Conservation (phyloP, 1,140 invertebrate species). For the Drosophila triauraria region DNA sequence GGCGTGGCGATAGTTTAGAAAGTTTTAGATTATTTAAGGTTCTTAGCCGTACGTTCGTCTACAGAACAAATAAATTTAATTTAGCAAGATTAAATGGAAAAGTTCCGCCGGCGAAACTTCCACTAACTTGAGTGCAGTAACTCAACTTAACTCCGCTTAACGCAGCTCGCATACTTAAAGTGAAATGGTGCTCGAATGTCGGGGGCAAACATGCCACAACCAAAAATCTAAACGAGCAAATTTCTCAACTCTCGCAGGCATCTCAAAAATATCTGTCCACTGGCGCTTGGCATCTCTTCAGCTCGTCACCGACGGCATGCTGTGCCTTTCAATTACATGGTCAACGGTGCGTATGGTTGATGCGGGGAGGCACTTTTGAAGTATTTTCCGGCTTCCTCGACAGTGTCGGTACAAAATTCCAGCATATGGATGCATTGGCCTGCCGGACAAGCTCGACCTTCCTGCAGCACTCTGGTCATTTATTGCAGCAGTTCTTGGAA, state of each 20-base stretch:
- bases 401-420: constrained; percentile 42
- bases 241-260: constrained; percentile 21
- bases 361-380: constrained; percentile 15
- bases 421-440: constrained; percentile 49
- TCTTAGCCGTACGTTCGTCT: not conserved
- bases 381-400: constrained; percentile 39
- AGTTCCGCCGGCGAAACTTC: constrained; percentile 17
- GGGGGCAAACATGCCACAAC: constrained; percentile 15
- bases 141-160: constrained; percentile 10
- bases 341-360: constrained; percentile 48
- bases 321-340: constrained; percentile 41
- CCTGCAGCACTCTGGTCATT: constrained; percentile 36
- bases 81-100: constrained; percentile 25
- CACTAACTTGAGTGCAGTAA: constrained; percentile 21
- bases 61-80: constrained; percentile 14
- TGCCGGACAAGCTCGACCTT: constrained; percentile 26
- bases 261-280: constrained; percentile 26
- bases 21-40: not conserved
- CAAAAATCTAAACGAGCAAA: constrained; percentile 26
- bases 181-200: constrained; percentile 14
- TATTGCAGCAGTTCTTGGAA: constrained; percentile 44
- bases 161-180: not conserved
- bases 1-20: not conserved
- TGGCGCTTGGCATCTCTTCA: constrained; percentile 21
- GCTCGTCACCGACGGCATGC: constrained; percentile 12